Conservation (phyloP, 2,113 vertebrate species). For the Onychostruthus taczanowskii region DNA sequence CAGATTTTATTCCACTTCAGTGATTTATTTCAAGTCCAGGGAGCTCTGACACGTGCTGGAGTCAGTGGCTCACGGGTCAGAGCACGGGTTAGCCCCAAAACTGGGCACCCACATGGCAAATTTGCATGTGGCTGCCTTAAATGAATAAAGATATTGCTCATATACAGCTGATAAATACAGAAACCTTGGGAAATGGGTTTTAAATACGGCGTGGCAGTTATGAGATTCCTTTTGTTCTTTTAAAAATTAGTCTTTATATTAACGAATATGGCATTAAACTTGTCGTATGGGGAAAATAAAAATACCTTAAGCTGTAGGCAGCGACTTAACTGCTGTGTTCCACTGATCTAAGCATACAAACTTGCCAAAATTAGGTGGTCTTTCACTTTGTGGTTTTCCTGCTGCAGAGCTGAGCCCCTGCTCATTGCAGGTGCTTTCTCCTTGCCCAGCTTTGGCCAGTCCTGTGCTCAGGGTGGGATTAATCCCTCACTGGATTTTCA, state of each 20-base stretch:
- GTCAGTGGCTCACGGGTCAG: background rate
- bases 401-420: background rate
- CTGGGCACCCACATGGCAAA: background rate
- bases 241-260: background rate
- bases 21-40: background rate
- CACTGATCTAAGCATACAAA: background rate
- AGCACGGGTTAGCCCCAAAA: background rate
- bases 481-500: background rate
- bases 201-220: background rate
- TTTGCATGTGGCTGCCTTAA: background rate
- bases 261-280: background rate
- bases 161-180: background rate
- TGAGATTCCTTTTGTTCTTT: background rate
- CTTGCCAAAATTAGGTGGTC: background rate
- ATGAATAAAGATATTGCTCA: background rate
- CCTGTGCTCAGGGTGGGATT: background rate
- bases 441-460: background rate
- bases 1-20: constrained; percentile 1
- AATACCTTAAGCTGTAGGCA: background rate
- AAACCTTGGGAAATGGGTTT: background rate
- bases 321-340: background rate
- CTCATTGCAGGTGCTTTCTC: background rate
- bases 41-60: background rate
- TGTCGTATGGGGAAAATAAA: background rate
- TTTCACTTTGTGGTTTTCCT: background rate